phyloP scores from a whole-genome alignment of 1,140 invertebrate genomes.

The Trachelipus rathkii region DNA sequence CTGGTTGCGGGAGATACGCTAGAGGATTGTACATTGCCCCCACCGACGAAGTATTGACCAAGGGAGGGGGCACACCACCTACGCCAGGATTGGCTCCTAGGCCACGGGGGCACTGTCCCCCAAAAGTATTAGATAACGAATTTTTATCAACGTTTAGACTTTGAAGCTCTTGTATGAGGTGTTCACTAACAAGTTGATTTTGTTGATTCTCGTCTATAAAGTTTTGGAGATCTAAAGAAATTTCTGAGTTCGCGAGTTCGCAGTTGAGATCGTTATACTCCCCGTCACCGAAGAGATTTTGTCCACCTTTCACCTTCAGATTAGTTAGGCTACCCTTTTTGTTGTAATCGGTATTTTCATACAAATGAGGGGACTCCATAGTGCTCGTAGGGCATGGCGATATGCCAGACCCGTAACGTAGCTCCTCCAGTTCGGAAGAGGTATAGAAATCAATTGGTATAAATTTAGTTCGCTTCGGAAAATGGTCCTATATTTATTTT shows the following conservation, averaged over 20 bases:
- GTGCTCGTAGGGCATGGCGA: constrained; percentile 46
- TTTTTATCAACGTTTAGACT: constrained; percentile 53
- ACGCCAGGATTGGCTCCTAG: constrained; percentile 40
- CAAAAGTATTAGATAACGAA: constrained; percentile 49
- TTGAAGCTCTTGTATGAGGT: constrained; percentile 55
- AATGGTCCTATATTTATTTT: not conserved
- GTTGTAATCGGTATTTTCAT: constrained; percentile 48
- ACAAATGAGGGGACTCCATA: constrained; percentile 50
- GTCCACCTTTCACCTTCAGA: constrained; percentile 46
- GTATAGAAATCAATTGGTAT: not conserved
- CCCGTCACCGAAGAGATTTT: constrained; percentile 46
- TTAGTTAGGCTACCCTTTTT: constrained; percentile 47
- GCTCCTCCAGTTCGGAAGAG: constrained; percentile 34
- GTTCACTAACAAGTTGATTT: constrained; percentile 74
- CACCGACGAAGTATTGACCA: constrained; percentile 38
- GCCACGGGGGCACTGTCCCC: constrained; percentile 32
- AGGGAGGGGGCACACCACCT: constrained; percentile 47
- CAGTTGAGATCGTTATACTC: constrained; percentile 62
- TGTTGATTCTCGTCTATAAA: constrained; percentile 79
- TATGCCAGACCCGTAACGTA: constrained; percentile 39
- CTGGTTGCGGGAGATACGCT: constrained; percentile 83
- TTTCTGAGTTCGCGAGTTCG: constrained; percentile 81
- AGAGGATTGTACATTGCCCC: constrained; percentile 56
- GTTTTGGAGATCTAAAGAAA: constrained; percentile 79
- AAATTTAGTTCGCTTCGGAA: not conserved